Evolutionary conservation across 2,113 vertebrate genomes (phyloP).

Genomic region (Scomber colias): DNA sequence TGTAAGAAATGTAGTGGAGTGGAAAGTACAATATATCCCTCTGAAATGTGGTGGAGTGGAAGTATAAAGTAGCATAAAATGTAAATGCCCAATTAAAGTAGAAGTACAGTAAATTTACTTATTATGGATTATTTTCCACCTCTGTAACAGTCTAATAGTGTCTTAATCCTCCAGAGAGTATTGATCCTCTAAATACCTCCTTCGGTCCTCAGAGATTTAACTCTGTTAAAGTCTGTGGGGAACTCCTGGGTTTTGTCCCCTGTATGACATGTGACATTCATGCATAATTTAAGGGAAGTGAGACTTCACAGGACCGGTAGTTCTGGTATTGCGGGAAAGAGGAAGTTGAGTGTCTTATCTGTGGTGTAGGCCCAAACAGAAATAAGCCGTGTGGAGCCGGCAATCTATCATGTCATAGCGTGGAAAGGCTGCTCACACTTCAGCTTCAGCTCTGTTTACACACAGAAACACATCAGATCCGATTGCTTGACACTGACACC

Average conservation of each 20-base stretch:
- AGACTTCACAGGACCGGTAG: constrained; percentile 11
- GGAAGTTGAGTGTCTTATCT: constrained; percentile 41
- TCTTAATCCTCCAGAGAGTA: too few relatives aligned
- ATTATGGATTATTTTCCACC: too few relatives aligned
- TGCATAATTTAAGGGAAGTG: constrained; percentile 47
- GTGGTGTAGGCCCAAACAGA: not conserved
- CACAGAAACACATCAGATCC: constrained; percentile 30
- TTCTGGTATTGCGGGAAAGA: constrained; percentile 22
- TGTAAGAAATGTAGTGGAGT: too few relatives aligned
- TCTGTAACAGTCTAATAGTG: too few relatives aligned
- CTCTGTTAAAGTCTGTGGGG: constrained; percentile 18
- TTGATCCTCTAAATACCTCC: not conserved
- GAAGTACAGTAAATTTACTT: too few relatives aligned
- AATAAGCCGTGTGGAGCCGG: not conserved
- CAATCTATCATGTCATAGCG: not conserved
- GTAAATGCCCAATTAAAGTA: too few relatives aligned
- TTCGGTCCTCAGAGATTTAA: not conserved
- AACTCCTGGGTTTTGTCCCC: constrained; percentile 11
- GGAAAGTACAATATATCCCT: too few relatives aligned
- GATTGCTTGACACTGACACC: constrained; percentile 32
- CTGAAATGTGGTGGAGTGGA: too few relatives aligned
- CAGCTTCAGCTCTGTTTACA: constrained; percentile 40
- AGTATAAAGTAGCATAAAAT: too few relatives aligned
- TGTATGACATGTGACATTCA: constrained; percentile 50
- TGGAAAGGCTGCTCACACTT: not conserved